Conservation (phyloP, 2,113 vertebrate species). For the Chlorodrepanis virens region DNA sequence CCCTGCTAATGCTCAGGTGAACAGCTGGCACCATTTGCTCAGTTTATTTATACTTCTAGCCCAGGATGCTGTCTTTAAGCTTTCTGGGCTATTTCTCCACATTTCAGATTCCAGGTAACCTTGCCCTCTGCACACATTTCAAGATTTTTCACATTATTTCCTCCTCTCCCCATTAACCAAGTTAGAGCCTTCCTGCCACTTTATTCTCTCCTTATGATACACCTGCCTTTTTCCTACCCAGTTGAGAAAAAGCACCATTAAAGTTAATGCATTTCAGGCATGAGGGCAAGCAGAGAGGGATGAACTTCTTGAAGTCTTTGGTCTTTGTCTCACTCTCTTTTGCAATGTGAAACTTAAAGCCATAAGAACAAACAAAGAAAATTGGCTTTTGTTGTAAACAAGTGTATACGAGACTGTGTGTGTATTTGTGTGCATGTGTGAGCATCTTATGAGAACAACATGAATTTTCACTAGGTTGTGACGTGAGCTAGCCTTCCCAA, state of each 20-base stretch:
- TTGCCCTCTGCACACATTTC: not conserved
- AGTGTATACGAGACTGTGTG: not conserved
- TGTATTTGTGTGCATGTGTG: not conserved
- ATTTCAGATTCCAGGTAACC: not conserved
- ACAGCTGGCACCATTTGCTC: not conserved
- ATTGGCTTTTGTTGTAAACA: not conserved
- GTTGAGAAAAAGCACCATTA: constrained; percentile 13
- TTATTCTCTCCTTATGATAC: not conserved
- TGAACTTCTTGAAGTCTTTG: constrained; percentile 62
- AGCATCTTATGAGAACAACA: not conserved
- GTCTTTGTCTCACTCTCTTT: constrained; percentile 37
- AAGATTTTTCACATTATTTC: not conserved
- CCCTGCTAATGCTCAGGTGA: not conserved
- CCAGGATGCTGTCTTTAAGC: not conserved
- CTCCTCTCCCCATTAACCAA: not conserved
- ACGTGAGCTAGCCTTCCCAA: not conserved
- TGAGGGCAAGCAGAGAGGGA: not conserved
- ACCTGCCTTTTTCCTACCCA: not conserved
- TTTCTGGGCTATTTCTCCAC: not conserved
- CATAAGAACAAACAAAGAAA: not conserved
- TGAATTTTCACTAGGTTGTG: not conserved
- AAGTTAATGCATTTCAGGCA: not conserved
- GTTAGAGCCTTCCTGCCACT: not conserved
- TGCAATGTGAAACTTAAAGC: constrained; percentile 29
- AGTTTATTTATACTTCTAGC: not conserved